Evolutionary conservation across 2,113 vertebrate species (phyloP), one percentile per base, ranked within the genome.

Genomic region (Engraulis encrasicolus): DNA sequence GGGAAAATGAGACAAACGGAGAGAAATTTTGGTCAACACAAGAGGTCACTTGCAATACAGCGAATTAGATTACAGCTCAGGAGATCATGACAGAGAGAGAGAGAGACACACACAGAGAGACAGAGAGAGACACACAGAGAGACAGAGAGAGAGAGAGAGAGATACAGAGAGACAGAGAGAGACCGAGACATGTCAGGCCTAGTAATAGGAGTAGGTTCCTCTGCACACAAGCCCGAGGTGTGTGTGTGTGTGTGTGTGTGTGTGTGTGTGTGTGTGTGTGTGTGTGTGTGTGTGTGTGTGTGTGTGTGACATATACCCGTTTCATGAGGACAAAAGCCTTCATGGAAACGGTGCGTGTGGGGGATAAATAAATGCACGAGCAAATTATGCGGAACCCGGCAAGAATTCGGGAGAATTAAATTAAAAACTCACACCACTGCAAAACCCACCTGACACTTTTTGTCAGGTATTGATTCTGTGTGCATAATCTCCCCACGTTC

Each of bases 391-490:
- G 40, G 50, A 15, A 40, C n/a, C 79, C 38, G 49, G 38, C 20
- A n/a, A n/a, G 78, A 66, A 86, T 85, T 58, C 61, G 36, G 71
- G 66, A 79, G 37, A 82, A 83, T 61, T 79, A 81, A 85, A 88
- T 89, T 83, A 88, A 82, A 88, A 89, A 82, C 87, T 85, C 81
- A 87, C 84, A 89, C 36, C 1, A 74, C 52, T 50, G 81, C 83
- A 81, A 78, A 83, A 81, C 86, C 81, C 77, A 61, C 38, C 19
- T 37, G 27, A 87, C 84, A 81, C 19, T 2, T 79, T 86, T 58
- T 86, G 85, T 88, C 86, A 89, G 38, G 23, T 85, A 90, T 89
- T 87, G 86, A 89, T 90, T 89, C 37, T 61, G 18, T 17, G 54
- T 23, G 83, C 86, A 88, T 86, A 81, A 85, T 85, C 77, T 77